Evolutionary conservation across 2,113 vertebrate genomes (phyloP).

Genomic region (Puma concolor): DNA sequence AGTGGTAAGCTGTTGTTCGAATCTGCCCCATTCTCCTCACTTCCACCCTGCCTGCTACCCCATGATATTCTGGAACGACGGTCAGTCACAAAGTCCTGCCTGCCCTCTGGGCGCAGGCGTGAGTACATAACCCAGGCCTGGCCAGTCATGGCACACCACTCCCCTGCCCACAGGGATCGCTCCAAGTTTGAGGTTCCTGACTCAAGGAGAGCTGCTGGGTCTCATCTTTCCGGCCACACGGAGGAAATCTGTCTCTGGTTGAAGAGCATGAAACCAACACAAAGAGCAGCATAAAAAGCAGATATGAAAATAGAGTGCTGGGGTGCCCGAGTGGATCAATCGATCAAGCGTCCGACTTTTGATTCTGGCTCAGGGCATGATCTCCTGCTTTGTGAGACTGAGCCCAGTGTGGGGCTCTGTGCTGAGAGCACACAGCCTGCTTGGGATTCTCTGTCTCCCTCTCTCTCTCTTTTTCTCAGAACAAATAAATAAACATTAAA

Average conservation of each 20-base stretch:
- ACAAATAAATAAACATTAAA: no score
- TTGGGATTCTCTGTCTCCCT: no score
- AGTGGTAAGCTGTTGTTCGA: neutral
- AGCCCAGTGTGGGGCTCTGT: no score
- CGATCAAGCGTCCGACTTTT: no score
- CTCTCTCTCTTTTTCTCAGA: no score
- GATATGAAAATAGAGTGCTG: neutral
- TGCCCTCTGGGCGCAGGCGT: neutral
- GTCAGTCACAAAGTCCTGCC: neutral
- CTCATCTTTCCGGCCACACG: neutral
- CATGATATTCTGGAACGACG: neutral
- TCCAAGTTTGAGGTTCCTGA: neutral
- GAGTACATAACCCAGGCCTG: neutral
- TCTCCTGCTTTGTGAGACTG: no score
- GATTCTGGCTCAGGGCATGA: no score
- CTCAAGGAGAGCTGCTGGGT: neutral
- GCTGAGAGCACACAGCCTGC: no score
- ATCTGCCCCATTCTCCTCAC: neutral
- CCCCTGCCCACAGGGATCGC: neutral
- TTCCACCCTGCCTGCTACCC: neutral
- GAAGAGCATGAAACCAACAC: conserved; percentile 2
- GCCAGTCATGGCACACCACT: neutral
- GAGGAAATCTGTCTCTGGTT: neutral
- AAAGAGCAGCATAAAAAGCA: neutral
- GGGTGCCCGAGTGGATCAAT: no score